Evolutionary conservation across 1,140 invertebrate species (phyloP), one percentile per base, ranked within the genome.

Genomic region (Drosophila serrata): DNA sequence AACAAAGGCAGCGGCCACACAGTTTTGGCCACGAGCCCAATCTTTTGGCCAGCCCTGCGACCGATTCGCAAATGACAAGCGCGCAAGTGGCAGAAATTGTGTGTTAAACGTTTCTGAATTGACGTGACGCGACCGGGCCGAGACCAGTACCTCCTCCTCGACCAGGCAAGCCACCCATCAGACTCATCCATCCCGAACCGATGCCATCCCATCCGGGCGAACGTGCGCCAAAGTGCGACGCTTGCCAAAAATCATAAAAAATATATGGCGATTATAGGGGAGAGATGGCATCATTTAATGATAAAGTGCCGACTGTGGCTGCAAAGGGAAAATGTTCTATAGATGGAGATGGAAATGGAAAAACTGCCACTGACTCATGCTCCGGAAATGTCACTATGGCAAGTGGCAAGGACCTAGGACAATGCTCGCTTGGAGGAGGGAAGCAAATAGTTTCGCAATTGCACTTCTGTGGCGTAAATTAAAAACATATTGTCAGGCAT

Each of bases 101-200:
- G 85, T 88, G 81, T 81, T 90, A 88, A 88, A 90, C 85, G 85
- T 79, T 88, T 84, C 74, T 73, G 81, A 90, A 88, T 84, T 88
- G 84, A 88, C 75, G 79, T 58, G 68, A 87, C 72, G 75, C 65
- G 60, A 62, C 56, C 46, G 74, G 42, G 46, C 70, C 48, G 46
- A 35, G 35, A 42, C 15, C 37, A 68, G 31, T 55, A 31, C 58
- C 42, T 53, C 65, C 55, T 53, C 55, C 22, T n/a, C 55, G 33
- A 33, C 49, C 58, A 70, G 31, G 9, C 33, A 15, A 15, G 22
- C n/a, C 29, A 19, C 6, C 15, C 56, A n/a, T 24, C 39, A 22
- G 12, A 13, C 24, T 11, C 55, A 27, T 11, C 33, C 17, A n/a
- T n/a, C 17, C 43, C 29, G 9, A 11, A 11, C 17, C 17, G 17